Evolutionary conservation across 2,113 vertebrate genomes (phyloP), one percentile per base, ranked within the genome.

Genomic region (Oryzias javanicus): DNA sequence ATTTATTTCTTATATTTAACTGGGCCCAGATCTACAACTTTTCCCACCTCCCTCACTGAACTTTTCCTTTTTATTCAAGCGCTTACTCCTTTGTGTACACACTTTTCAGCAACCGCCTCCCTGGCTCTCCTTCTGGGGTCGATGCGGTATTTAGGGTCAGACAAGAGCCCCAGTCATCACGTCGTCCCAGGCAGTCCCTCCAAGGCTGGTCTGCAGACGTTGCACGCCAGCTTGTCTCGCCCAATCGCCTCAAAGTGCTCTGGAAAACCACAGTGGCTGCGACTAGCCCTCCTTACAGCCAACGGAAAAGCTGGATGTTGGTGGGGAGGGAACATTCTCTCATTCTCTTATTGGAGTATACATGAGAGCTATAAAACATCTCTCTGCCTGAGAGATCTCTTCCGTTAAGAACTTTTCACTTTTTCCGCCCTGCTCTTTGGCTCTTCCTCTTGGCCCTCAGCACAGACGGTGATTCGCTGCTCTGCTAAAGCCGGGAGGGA

Each of bases 121-220:
- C 82, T 86, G 78, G 81, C 85, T 12, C 86, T 80, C 72, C 89
- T 88, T 74, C 63, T 62, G 74, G 81, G 89, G 90, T 89, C 72
- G 89, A 87, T 91, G 76, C 91, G 93, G 94, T 92, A 94, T 93
- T 92, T 8, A 16, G 73, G 90, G 87, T 92, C 94, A 93, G 88
- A 94, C 93, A 92, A 92, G 86, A 89, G 90, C 83, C 73, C 73
- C 84, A 92, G 91, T 94, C 92, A 92, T 89, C 80, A 87, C 74
- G 22, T 82, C 76, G 92, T 91, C 92, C 85, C 88, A 35, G 35
- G 35, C 12, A 14, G 78, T 71, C 88, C 88, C 90, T 89, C 90
- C 65, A 60, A 83, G 54, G 87, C 90, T 79, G 68, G 60, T 10
- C 67, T 57, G 67, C 72, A 79, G 76, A 60, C 64, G 60, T 61